These are phyloP conservation scores for Blastobasis lacticolella DNA, from an alignment of 2,888 invertebrate genomes.

Conservation along the genomic window DNA sequence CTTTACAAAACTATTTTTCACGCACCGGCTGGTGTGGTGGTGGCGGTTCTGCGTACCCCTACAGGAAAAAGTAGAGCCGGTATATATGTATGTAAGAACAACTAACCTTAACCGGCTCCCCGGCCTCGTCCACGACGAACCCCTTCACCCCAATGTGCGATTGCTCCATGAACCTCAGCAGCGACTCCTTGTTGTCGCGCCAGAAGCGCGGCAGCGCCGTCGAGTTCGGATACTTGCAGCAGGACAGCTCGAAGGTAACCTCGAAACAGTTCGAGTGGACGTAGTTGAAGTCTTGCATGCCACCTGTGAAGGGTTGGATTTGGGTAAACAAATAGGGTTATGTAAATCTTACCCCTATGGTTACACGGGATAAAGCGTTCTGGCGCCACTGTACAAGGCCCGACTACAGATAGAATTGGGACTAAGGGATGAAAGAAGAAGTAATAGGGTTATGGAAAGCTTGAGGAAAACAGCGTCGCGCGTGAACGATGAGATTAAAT, in stretches of 20 bases:
- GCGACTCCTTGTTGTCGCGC: conserved; percentile 88
- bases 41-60: no score
- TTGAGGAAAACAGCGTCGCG: no score
- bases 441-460: no score
- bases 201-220: conserved; percentile 84
- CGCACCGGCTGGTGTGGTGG: no score
- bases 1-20: no score
- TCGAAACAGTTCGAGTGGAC: conserved; percentile 96
- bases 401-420: background rate
- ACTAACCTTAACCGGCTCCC: conserved; percentile 74
- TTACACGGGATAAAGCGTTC: background rate
- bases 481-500: no score
- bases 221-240: conserved; percentile 92
- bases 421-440: background rate
- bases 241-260: conserved; percentile 96
- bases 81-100: background rate
- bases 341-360: background rate
- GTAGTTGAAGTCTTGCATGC: conserved; percentile 99
- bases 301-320: conserved; percentile 73
- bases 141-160: conserved; percentile 79
- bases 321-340: background rate
- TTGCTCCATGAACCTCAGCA: conserved; percentile 90
- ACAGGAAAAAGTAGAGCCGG: no score
- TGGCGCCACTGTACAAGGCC: background rate
- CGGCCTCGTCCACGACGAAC: conserved; percentile 76